Evolutionary conservation across 2,888 invertebrate genomes (phyloP), one percentile per base, ranked within the genome.

Genomic region (Seira musarum): DNA sequence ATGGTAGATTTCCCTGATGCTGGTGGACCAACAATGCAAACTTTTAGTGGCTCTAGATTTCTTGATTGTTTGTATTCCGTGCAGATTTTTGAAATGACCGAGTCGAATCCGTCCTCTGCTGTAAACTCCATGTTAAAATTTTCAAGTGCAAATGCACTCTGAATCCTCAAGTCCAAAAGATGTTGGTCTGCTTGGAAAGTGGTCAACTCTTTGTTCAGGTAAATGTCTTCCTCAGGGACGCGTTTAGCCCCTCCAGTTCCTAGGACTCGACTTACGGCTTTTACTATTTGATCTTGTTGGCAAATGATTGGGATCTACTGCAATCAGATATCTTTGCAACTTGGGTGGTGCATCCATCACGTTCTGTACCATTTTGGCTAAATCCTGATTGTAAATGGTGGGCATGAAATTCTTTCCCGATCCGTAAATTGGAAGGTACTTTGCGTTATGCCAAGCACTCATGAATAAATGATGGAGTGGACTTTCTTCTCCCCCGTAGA

Each of bases 381-480:
- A 89, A 88, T 94, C 93, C 57, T 89, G 88, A 35, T 93, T 90
- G 87, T 93, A 92, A 68, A 94, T 90, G 19, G 93, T 88, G 0
- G 93, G 93, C 61, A 93, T 88, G 22, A 88, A 88, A 87, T 93
- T 93, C 8, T 87, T 88, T 1, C 93, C 93, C 6, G 90, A 89
- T 0, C 90, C 90, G 40, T 93, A 88, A 78, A 93, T 89, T 0
- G 93, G 93, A 25, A 93, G 87, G 22, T 90, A 88, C n/a, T 89
- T 89, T 80, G 91, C 91, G 84, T 92, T 92, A 80, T 91, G 90
- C 92, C 93, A 93, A 13, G 92, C 91, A 87, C 91, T 90, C 89
- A 92, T 93, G 87, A 93, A 93, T 88, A 93, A 91, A 87, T 91
- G 92, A 83, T 91, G 91, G 0, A 94, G 88, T n/a, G 90, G 89